phyloP scores from a whole-genome alignment of 2,113 vertebrate genomes.

The Tetraodon nigroviridis region DNA sequence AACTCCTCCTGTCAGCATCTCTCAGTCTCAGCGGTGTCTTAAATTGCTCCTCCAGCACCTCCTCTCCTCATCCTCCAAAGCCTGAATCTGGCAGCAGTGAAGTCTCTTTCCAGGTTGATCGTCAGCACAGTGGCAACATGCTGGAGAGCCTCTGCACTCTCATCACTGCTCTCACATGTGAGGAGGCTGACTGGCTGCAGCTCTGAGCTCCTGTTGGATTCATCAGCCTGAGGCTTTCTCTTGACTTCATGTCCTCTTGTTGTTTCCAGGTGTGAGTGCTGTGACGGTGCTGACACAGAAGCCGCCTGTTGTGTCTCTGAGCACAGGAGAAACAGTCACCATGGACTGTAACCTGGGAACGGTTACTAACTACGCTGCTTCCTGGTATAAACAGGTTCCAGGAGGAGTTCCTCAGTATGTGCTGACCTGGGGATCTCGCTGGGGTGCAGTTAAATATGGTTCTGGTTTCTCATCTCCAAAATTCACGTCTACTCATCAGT shows the following conservation, averaged over 20 bases:
- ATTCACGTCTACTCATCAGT: slow-evolving; percentile 37
- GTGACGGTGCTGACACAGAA: slow-evolving; percentile 41
- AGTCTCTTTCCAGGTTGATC: slow-evolving; percentile 16
- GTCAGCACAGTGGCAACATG: slow-evolving; percentile 49
- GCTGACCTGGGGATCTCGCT: fast-evolving
- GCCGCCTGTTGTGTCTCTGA: slow-evolving; percentile 39
- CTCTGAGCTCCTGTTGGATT: slow-evolving; percentile 23
- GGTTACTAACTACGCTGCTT: not conserved
- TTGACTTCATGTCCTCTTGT: slow-evolving; percentile 20
- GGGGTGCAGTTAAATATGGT: not conserved
- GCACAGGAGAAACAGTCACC: slow-evolving; percentile 28
- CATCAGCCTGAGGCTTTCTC: slow-evolving; percentile 21
- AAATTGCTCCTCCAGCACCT: slow-evolving; percentile 19
- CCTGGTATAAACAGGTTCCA: slow-evolving; percentile 52
- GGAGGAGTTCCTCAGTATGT: slow-evolving; percentile 24
- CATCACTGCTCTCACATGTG: slow-evolving; percentile 49
- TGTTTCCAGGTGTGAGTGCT: slow-evolving; percentile 46
- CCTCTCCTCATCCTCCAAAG: slow-evolving; percentile 4
- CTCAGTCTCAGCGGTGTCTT: slow-evolving; percentile 19
- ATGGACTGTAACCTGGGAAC: slow-evolving; percentile 40
- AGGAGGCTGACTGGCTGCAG: slow-evolving; percentile 18
- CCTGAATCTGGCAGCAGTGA: slow-evolving; percentile 20
- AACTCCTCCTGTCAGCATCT: slow-evolving; percentile 29
- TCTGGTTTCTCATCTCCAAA: slow-evolving; percentile 42
- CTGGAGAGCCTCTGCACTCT: slow-evolving; percentile 52